Base-by-base conservation (phyloP, 2,113 vertebrate genomes). In the Microcebus griseorufus region DNA sequence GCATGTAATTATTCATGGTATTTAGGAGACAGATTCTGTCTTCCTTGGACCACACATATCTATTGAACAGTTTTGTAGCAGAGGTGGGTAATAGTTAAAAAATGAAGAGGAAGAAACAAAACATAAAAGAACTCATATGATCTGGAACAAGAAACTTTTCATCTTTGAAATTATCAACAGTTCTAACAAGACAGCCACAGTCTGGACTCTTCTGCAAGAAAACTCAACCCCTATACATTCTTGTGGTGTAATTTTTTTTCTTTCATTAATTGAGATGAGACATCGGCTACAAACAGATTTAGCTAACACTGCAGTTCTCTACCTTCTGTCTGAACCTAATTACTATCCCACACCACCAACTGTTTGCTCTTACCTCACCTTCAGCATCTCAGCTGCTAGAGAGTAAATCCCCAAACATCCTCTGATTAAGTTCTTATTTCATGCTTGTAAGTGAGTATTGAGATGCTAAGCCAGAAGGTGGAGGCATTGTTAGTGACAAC, bases 301-400 rank as follows among this genome's bases (percentile, higher is more conserved):
- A 55, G 82, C 67, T 81, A 97, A 62, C 62, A 86, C 6, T 84
- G 53, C 64, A 94, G 92, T 94, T 96, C 75, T 90, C 5, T 62
- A 65, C 72, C 90, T 96, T 96, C 90, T 81, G 89, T 93, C 82
- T 64, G 93, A 93, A 95, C 80, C 79, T 94, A 53, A 18, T 32
- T 97, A 85, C 84, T 96, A 53, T 95, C 62, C 86, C 91, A 78
- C 6, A 65, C 83, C 69, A 92, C 90, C 73, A 97, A 97, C 48
- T 97, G 69, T 97, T 98, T 96, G 85, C 83, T 97, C 93, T 97
- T 85, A 65, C 75, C 69, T 98, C 93, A 98, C 94, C 96, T 98
- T 97, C 86, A 89, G 4, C 89, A 95, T 97, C 94, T 98, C 93
- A 78, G 90, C 93, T 95, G 55, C 58, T 95, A 32, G 78, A 93